Conservation (phyloP, 2,888 invertebrate genomes). For the Yponomeuta malinellus region DNA sequence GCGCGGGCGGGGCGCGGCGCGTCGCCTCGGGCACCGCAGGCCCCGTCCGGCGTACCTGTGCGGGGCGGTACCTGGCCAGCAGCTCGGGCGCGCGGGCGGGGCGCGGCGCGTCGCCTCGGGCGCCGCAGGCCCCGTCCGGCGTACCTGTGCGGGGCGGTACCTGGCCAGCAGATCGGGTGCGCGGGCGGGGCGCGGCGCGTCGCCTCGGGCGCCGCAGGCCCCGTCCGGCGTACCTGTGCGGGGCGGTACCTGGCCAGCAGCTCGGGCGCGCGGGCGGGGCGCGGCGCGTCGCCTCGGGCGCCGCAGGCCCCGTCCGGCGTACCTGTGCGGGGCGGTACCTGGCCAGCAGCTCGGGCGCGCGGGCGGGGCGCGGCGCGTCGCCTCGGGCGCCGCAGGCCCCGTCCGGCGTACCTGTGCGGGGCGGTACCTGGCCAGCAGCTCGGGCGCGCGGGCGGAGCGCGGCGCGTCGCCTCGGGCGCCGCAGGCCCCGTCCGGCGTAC, state of each 20-base stretch:
- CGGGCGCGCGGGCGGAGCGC: slow-evolving; percentile 87
- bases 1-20: slow-evolving; percentile 79
- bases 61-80: slow-evolving; percentile 49
- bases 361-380: slow-evolving; percentile 79
- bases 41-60: too few species aligned
- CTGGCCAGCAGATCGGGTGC: slow-evolving; percentile 87
- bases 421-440: slow-evolving; percentile 75
- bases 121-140: too few species aligned
- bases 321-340: slow-evolving; percentile 36
- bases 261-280: slow-evolving; percentile 90
- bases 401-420: slow-evolving; percentile 84
- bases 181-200: slow-evolving; percentile 78
- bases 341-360: slow-evolving; percentile 87
- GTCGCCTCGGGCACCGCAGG: slow-evolving; percentile 61
- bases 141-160: slow-evolving; percentile 29
- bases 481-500: slow-evolving; percentile 96
- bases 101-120: slow-evolving; percentile 61
- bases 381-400: slow-evolving; percentile 88
- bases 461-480: slow-evolving; percentile 79
- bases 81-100: slow-evolving; percentile 92
- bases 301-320: too few species aligned
- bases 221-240: too few species aligned
- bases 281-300: slow-evolving; percentile 61
- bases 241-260: slow-evolving; percentile 67
- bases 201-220: slow-evolving; percentile 39